Evolutionary conservation across 2,113 vertebrate species (phyloP).

Genomic region (Lophotis ruficrista): DNA sequence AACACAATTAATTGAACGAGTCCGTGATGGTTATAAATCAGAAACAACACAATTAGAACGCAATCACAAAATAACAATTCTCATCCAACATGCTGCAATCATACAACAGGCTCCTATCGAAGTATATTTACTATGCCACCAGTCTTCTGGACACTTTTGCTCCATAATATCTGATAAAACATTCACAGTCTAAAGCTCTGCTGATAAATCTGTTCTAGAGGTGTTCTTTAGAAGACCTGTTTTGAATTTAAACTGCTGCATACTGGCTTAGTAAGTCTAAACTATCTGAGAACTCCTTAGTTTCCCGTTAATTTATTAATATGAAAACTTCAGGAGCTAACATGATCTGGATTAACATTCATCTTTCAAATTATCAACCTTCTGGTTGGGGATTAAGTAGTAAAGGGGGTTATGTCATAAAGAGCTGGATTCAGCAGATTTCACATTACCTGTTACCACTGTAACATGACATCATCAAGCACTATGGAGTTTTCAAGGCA

Average conservation of each 20-base stretch:
- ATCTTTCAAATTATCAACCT: not conserved
- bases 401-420: not conserved
- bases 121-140: not conserved
- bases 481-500: not conserved
- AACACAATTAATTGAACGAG: not conserved
- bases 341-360: not conserved
- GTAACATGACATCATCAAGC: not conserved
- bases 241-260: not conserved
- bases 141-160: not conserved
- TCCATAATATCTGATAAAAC: not conserved
- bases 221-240: not conserved
- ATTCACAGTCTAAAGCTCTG: not conserved
- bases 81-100: not conserved
- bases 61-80: not conserved
- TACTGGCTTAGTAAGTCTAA: not conserved
- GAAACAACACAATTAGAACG: not conserved
- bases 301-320: not conserved
- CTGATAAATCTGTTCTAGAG: not conserved
- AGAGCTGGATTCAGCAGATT: not conserved
- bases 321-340: not conserved
- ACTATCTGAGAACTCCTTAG: not conserved
- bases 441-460: not conserved
- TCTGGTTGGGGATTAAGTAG: not conserved
- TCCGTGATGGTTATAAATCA: not conserved
- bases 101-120: not conserved